Percentiles rank a stretch among this genome's conserved stretches.
Conservation (phyloP, 2,113 vertebrate species). For the Cardinalis cardinalis region DNA sequence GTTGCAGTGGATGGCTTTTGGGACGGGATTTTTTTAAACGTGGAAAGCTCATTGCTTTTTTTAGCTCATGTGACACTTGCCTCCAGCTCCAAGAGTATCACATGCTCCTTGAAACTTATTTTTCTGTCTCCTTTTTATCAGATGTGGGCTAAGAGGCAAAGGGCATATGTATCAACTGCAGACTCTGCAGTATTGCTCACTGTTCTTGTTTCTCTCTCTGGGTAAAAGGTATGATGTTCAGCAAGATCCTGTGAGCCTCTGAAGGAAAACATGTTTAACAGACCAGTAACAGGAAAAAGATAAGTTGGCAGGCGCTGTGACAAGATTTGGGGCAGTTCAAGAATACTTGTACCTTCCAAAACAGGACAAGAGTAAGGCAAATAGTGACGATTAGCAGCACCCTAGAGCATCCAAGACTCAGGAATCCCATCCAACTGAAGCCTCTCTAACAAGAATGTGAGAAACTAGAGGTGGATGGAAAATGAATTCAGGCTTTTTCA, state of each 20-base stretch:
- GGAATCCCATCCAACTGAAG: background rate
- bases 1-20: background rate
- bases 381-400: background rate
- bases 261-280: background rate
- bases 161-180: background rate
- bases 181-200: background rate
- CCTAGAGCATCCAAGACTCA: background rate
- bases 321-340: background rate
- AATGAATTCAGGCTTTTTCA: background rate
- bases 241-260: background rate
- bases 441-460: background rate
- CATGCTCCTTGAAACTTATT: background rate
- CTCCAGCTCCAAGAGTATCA: background rate
- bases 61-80: constrained; percentile 22
- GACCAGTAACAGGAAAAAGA: background rate
- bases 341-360: background rate
- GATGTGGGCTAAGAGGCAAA: background rate
- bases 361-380: background rate
- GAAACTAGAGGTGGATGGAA: background rate
- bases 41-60: constrained; percentile 1
- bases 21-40: background rate
- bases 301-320: background rate
- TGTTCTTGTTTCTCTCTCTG: background rate
- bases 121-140: constrained; percentile 7
- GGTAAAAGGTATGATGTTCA: background rate